These are phyloP conservation scores for Siniperca undulata DNA, from an alignment of 2,797 vertebrate species.

Conservation along the genomic window DNA sequence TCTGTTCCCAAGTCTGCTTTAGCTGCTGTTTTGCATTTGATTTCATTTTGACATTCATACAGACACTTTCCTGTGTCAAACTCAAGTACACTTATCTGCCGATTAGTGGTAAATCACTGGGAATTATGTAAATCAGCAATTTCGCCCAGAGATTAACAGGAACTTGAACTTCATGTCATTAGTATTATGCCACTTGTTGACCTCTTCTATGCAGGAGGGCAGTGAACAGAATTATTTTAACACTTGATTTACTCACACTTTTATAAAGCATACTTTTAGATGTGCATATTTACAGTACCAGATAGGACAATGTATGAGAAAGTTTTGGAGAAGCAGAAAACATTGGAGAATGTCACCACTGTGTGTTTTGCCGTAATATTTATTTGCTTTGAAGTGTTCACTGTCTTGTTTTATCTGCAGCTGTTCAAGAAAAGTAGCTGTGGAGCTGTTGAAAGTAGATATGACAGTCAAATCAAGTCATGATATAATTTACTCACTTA, in stretches of 20 bases:
- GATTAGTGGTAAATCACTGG: neutral
- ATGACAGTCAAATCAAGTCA: neutral
- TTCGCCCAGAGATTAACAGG: constrained; percentile 13
- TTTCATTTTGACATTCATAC: neutral
- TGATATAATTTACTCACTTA: neutral
- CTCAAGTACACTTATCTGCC: neutral
- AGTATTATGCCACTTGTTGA: neutral
- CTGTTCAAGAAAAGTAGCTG: neutral
- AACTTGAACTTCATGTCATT: neutral
- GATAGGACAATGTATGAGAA: neutral
- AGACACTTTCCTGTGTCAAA: neutral
- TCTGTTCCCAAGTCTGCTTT: neutral
- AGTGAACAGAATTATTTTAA: neutral
- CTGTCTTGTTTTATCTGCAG: neutral
- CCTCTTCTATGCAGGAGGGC: neutral
- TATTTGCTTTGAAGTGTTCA: neutral
- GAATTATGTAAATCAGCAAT: constrained; percentile 13
- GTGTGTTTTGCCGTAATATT: neutral
- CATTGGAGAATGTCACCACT: constrained; percentile 11
- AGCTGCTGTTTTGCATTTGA: neutral
- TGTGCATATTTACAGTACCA: too few relatives aligned
- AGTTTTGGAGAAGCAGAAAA: neutral
- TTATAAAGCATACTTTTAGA: neutral
- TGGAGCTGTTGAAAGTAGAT: neutral
- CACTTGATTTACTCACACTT: neutral